Conservation (phyloP, 2,797 vertebrate genomes). For the Lindbergichthys nudifrons region DNA sequence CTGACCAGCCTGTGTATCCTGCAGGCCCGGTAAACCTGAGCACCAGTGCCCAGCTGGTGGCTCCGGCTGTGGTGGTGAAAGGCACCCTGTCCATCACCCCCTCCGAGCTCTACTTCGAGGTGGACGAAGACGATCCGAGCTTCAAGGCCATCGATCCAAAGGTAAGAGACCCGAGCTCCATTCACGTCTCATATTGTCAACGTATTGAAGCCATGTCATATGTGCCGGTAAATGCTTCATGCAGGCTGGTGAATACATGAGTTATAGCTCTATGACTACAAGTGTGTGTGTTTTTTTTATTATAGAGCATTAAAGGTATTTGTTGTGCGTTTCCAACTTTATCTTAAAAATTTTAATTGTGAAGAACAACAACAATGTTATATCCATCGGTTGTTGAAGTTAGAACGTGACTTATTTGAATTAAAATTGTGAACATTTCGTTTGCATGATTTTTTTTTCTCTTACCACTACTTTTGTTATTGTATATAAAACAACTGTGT, state of each 20-base stretch:
- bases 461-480: background rate
- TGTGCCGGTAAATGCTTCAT: background rate
- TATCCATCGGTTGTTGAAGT: background rate
- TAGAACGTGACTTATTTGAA: background rate
- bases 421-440: background rate
- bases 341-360: background rate
- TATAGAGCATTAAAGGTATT: background rate
- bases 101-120: conserved; percentile 97
- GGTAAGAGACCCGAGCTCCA: conserved; percentile 84
- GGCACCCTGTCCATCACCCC: conserved; percentile 95
- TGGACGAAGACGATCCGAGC: conserved; percentile 95
- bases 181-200: conserved; percentile 31
- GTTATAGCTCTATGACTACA: background rate
- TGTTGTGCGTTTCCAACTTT: background rate
- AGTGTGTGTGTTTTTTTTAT: background rate
- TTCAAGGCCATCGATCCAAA: conserved; percentile 97
- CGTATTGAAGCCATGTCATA: background rate
- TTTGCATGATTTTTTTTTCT: background rate
- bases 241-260: background rate
- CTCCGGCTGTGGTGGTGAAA: conserved; percentile 90
- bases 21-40: conserved; percentile 94
- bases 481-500: background rate
- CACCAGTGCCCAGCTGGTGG: conserved; percentile 94
- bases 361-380: background rate
- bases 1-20: conserved; percentile 48